Evolutionary conservation across 2,797 vertebrate species (phyloP).

Genomic region (Clarias fuscus): DNA sequence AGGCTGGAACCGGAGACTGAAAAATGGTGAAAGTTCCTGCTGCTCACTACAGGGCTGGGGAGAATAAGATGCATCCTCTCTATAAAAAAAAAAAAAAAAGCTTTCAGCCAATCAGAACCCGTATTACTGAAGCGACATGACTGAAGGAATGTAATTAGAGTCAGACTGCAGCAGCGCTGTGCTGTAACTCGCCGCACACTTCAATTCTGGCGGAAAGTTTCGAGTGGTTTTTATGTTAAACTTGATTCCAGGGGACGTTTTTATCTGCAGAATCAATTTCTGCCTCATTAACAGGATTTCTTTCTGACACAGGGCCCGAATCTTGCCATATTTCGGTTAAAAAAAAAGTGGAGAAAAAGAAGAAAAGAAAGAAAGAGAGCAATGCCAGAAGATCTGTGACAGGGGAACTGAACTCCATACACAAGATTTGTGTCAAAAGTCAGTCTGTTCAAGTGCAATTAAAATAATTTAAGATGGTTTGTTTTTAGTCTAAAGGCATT

Average conservation of each 20-base stretch:
- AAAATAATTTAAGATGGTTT: not conserved
- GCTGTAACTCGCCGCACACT: not conserved
- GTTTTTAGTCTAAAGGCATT: not conserved
- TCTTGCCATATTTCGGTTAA: not conserved
- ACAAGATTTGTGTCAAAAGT: slow-evolving; percentile 4
- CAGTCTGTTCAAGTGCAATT: not conserved
- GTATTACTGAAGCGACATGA: slow-evolving; percentile 11
- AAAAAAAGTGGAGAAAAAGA: not conserved
- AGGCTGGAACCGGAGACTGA: not conserved
- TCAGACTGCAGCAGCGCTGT: not conserved
- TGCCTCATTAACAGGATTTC: slow-evolving; percentile 25
- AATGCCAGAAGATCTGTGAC: not conserved
- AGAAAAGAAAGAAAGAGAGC: not conserved
- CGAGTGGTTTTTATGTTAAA: slow-evolving; percentile 1
- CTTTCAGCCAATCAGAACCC: slow-evolving; percentile 3
- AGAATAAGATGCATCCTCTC: not conserved
- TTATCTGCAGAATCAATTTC: slow-evolving; percentile 28
- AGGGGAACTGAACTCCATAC: not conserved
- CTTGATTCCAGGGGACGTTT: slow-evolving; percentile 19
- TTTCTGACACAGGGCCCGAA: slow-evolving; percentile 7
- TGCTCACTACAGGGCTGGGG: slow-evolving; percentile 5
- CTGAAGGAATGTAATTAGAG: slow-evolving; percentile 19
- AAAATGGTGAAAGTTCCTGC: slow-evolving; percentile 11
- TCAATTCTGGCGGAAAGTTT: not conserved
- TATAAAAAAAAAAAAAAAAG: not conserved